phyloP scores from a whole-genome alignment of 2,113 vertebrate species.

The Boleophthalmus pectinirostris region DNA sequence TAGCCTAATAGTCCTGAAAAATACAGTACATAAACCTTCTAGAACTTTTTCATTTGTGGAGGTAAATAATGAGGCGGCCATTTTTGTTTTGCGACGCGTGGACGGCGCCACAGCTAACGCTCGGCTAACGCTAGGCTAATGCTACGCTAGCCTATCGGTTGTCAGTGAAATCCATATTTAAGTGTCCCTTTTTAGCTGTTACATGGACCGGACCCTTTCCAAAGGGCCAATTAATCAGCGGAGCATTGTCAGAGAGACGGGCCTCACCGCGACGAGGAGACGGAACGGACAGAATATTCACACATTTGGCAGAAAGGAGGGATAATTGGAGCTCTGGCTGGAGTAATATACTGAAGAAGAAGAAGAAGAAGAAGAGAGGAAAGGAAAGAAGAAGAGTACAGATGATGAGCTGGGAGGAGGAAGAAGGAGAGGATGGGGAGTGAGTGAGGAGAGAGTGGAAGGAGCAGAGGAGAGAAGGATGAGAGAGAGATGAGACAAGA shows the following conservation, averaged over 20 bases:
- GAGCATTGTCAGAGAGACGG: slow-evolving; percentile 65
- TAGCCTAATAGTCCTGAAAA: too few species aligned
- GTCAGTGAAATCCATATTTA: slow-evolving; percentile 62
- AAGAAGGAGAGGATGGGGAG: too few species aligned
- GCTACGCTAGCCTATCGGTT: slow-evolving; percentile 35
- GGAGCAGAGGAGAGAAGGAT: too few species aligned
- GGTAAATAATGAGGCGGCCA: slow-evolving; percentile 4
- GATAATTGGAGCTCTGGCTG: slow-evolving; percentile 58
- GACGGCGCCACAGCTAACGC: slow-evolving; percentile 51
- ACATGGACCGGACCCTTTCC: slow-evolving; percentile 58
- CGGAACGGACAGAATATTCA: slow-evolving; percentile 69
- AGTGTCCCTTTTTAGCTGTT: slow-evolving; percentile 61
- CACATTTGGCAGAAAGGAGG: slow-evolving; percentile 51
- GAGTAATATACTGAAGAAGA: slow-evolving; percentile 42
- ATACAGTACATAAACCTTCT: too few species aligned
- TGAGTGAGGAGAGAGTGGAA: too few species aligned
- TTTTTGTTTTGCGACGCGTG: slow-evolving; percentile 64
- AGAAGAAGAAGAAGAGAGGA: slow-evolving; percentile 19
- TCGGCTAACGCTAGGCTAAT: slow-evolving; percentile 7
- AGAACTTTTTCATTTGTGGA: too few species aligned
- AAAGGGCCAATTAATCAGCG: slow-evolving; percentile 71
- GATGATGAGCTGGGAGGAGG: too few species aligned
- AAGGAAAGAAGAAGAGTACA: slow-evolving; percentile 18
- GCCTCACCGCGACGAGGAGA: slow-evolving; percentile 55
- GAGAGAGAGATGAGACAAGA: too few species aligned